A percentile compares a stretch with the other conserved stretches of the same genome.
phyloP scores from a whole-genome alignment of 2,888 invertebrate species.

The Drosophila putrida region DNA sequence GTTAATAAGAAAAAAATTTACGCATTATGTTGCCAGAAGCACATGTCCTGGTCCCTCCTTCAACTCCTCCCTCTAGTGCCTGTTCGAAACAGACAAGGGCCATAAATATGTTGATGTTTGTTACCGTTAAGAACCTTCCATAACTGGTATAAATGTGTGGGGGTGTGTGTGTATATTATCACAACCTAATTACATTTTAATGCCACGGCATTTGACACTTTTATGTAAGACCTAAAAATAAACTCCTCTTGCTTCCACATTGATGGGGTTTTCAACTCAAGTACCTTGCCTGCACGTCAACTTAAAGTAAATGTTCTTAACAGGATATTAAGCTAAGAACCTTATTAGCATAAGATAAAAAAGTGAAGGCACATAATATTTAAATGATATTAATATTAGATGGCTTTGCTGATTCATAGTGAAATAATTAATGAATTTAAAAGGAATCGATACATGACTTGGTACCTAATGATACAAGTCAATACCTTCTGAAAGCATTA shows the following conservation, averaged over 20 bases:
- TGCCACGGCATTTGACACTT: constrained; percentile 45
- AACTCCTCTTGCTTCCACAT: neutral
- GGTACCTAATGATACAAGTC: neutral
- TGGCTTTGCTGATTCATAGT: too few species aligned
- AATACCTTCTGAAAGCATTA: neutral
- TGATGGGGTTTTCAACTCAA: constrained; percentile 5
- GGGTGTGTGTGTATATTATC: constrained; percentile 22
- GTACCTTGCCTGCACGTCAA: too few species aligned
- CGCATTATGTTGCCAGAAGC: constrained; percentile 43
- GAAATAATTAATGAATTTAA: too few species aligned
- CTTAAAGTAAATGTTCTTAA: neutral
- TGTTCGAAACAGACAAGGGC: constrained; percentile 52
- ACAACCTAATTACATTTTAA: constrained; percentile 76
- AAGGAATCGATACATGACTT: neutral
- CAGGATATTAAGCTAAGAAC: neutral
- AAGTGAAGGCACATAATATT: too few species aligned
- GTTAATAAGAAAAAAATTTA: constrained; percentile 51
- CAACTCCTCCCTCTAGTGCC: neutral
- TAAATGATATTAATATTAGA: too few species aligned
- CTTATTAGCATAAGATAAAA: neutral
- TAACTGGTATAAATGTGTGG: constrained; percentile 3
- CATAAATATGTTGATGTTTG: constrained; percentile 62
- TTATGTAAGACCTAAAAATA: constrained; percentile 36
- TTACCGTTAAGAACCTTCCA: constrained; percentile 22
- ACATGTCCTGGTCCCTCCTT: constrained; percentile 3